Base-by-base conservation (phyloP, 1,140 invertebrate genomes). In the Drosophila nannoptera region DNA sequence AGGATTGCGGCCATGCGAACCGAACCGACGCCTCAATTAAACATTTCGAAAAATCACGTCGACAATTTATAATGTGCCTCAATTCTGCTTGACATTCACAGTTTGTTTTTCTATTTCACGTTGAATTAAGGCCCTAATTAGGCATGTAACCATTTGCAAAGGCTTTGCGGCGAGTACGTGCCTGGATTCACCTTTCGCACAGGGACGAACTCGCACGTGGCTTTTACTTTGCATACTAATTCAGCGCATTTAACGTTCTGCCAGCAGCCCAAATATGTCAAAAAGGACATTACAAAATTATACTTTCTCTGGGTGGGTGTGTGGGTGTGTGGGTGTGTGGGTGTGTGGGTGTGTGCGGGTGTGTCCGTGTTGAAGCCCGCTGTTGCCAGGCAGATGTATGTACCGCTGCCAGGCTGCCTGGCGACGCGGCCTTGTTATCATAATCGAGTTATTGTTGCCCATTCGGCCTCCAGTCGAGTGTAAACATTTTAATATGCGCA, bases 401-500 rank as follows among this genome's bases (percentile, higher is more conserved):
- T 22, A 22, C 22, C 22, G 22, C 22, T 22, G 22, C 22, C 22
- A 14, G 48, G 29, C 45, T 50, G 54, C 62, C 31, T 69, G 49
- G 60, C 60, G 63, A 73, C 69, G 31, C 46, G 48, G 35, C 63
- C 75, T 56, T 78, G 75, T 55, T 75, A 75, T 69, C 68, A 83
- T 84, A 75, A 83, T 83, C 80, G 61, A 83, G 68, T 84, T 78
- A 78, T 80, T 80, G 71, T 73, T 69, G 56, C 64, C 66, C 58
- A 55, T 71, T 80, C 70, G 45, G 50, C 43, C 56, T 40, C 66
- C 69, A 63, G 65, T 83, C 73, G 66, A 83, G 80, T 76, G 80
- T 76, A 84, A 80, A 76, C 76, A 84, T 83, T 83, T 83, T 84
- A 83, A 84, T 83, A 84, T 84, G 64, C 68, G 49, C 76, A 84